Conservation (phyloP, 1,140 invertebrate genomes). For the Melipona quadrifasciata region DNA sequence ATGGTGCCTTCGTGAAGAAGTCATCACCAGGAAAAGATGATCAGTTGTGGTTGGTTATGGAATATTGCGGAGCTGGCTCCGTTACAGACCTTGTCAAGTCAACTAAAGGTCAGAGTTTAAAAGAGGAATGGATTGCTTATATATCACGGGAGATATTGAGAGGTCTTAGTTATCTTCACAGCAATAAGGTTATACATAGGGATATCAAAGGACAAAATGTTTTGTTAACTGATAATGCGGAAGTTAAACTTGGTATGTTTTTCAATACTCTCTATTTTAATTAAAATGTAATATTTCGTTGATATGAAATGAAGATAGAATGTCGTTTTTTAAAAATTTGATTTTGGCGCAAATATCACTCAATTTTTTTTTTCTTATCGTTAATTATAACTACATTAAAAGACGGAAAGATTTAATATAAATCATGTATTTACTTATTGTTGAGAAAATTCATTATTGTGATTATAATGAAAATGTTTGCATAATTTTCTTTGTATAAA, state of each 20-base stretch:
- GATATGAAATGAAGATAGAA: no score
- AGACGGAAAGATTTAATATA: no score
- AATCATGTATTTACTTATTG: no score
- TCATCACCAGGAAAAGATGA: constrained; percentile 99
- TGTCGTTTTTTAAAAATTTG: no score
- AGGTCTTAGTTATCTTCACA: constrained; percentile 98
- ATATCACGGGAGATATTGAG: constrained; percentile 98
- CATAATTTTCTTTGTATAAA: no score
- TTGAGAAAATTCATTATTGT: no score
- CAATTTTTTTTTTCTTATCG: no score
- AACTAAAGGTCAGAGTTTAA: constrained; percentile 98
- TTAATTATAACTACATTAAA: no score
- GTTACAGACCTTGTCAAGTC: constrained; percentile 99
- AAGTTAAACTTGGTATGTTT: constrained; percentile 95
- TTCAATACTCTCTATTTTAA: no score
- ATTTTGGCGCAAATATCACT: no score
- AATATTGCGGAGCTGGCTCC: constrained; percentile 99
- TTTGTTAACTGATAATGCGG: constrained; percentile 98
- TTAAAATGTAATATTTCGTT: neutral
- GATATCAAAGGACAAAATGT: constrained; percentile 99
- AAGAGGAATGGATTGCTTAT: constrained; percentile 99
- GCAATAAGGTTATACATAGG: constrained; percentile 99
- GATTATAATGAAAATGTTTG: no score
- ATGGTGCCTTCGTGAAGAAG: constrained; percentile 99
- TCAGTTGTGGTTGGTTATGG: constrained; percentile 99